Evolutionary conservation across 1,140 invertebrate species (phyloP), one percentile per base, ranked within the genome.

Genomic region (Drosophila eugracilis): DNA sequence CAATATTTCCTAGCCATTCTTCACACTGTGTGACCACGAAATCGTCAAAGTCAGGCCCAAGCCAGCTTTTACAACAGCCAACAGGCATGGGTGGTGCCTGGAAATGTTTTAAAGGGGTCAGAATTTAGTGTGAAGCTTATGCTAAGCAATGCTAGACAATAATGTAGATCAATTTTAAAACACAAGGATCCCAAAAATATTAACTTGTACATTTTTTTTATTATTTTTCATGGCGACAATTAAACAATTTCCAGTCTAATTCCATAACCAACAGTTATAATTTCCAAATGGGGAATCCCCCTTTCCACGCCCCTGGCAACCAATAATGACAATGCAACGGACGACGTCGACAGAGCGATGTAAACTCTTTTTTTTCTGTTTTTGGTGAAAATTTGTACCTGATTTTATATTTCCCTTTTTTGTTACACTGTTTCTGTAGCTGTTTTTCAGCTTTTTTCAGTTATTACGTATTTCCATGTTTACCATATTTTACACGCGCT

Each of bases 401-500:
- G 84, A 88, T 84, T 84, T 78, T 88, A 75, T 88, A 69, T 78
- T 88, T 78, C 83, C 83, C 78, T 88, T 88, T 88, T 75, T 65
- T 78, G 79, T 84, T 84, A 84, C 71, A 84, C 75, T 84, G 60
- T 62, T 65, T 44, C n/a, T 36, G 50, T 42, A 32, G 24, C 22
- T 44, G 30, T 45, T 63, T 28, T n/a, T 60, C 57, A 12, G 30
- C 9, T 75, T 77, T 80, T 36, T 71, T 47, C 50, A 70, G 67
- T 85, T 86, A 88, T 86, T 86, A 78, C 84, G 83, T 88, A 83
- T 86, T 86, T 75, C 85, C 83, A 83, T 86, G 83, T 86, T 86
- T 88, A 86, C 78, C 83, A 86, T 86, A 86, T 86, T 86, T 88
- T 88, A 86, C 83, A 86, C 78, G 81, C 81, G 81, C 81, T 85